These are phyloP conservation scores for Pseudorectes ferrugineus DNA, from an alignment of 2,113 vertebrate genomes.

Conservation along the genomic window DNA sequence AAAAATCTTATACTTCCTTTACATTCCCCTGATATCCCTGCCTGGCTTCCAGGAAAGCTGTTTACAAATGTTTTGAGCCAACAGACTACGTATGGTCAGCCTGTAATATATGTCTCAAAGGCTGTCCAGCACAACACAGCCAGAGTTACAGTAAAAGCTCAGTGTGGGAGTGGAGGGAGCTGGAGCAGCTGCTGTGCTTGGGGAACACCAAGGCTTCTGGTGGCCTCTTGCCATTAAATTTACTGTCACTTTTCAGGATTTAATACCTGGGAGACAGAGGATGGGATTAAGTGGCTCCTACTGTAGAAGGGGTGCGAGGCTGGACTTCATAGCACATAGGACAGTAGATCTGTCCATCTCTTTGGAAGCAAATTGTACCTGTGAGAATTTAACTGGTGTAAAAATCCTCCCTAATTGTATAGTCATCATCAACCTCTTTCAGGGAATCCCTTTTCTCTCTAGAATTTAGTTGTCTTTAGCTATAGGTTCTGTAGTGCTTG, in stretches of 20 bases:
- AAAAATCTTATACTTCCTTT: background rate
- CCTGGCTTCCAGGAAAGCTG: background rate
- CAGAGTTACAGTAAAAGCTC: background rate
- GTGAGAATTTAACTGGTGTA: background rate
- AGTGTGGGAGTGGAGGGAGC: background rate
- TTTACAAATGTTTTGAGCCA: background rate
- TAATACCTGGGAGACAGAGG: background rate
- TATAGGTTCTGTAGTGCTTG: background rate
- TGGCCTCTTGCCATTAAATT: background rate
- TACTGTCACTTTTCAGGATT: background rate
- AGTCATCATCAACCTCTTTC: background rate
- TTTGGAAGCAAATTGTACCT: slow-evolving; percentile 1
- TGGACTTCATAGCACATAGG: background rate
- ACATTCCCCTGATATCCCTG: background rate
- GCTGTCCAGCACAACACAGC: background rate
- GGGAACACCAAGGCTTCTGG: background rate
- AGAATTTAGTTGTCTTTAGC: background rate
- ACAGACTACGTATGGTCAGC: background rate
- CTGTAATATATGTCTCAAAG: background rate
- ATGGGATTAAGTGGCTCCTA: background rate
- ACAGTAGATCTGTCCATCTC: background rate
- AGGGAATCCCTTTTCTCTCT: background rate
- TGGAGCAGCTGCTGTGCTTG: background rate
- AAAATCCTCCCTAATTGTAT: background rate
- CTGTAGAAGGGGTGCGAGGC: background rate